These are phyloP conservation scores for Centropristis striata DNA, from an alignment of 2,113 vertebrate genomes.

Conservation along the genomic window DNA sequence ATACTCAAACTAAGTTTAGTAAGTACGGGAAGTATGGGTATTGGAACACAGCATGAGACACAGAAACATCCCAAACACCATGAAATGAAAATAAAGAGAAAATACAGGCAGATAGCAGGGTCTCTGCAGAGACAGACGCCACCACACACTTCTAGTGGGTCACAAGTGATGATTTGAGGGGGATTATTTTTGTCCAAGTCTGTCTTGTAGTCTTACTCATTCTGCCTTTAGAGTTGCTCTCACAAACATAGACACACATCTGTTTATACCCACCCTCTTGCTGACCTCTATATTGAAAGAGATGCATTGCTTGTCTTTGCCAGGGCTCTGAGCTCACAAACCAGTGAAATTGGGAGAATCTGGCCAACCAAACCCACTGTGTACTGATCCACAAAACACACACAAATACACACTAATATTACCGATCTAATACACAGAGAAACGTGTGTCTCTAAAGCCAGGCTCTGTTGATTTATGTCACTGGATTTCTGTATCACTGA, in stretches of 20 bases:
- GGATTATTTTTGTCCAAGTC: too few species aligned
- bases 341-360: not conserved
- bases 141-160: too few species aligned
- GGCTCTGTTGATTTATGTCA: slow-evolving; percentile 47
- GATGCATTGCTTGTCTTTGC: slow-evolving; percentile 40
- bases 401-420: slow-evolving; percentile 1
- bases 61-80: too few species aligned
- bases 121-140: too few species aligned
- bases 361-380: not conserved
- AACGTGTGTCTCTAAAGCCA: slow-evolving; percentile 18
- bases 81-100: too few species aligned
- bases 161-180: too few species aligned
- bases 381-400: slow-evolving; percentile 30
- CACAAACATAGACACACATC: slow-evolving; percentile 5
- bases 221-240: not conserved
- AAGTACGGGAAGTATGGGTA: too few species aligned
- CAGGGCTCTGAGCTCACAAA: not conserved
- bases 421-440: slow-evolving; percentile 7
- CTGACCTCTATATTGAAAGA: slow-evolving; percentile 39
- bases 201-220: too few species aligned
- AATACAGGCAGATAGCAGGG: too few species aligned
- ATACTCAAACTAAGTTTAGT: too few species aligned
- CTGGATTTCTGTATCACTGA: slow-evolving; percentile 50
- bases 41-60: too few species aligned
- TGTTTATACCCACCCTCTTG: not conserved